Conservation (phyloP, 2,113 vertebrate species). For the Micronycteris hirsuta region DNA sequence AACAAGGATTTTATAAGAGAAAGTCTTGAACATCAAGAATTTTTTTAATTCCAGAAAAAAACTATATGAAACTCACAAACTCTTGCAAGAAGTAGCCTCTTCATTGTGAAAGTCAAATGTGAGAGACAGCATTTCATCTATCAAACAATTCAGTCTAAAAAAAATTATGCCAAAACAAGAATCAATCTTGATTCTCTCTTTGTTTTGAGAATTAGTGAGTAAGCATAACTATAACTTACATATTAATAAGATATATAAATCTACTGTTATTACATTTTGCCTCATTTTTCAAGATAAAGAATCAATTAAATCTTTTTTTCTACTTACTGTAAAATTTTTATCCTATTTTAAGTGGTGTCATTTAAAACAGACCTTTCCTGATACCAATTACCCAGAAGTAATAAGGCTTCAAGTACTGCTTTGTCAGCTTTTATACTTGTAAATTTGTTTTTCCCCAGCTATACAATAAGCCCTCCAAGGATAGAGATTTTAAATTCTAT, state of each 20-base stretch:
- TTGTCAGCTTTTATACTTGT: neutral
- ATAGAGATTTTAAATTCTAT: neutral
- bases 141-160: neutral
- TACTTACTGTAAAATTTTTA: neutral
- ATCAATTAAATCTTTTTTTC: neutral
- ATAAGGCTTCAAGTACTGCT: neutral
- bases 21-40: neutral
- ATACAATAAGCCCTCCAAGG: neutral
- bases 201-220: neutral
- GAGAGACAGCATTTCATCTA: neutral
- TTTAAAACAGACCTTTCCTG: neutral
- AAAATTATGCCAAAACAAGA: neutral
- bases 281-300: slow-evolving; percentile 32
- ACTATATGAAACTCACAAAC: neutral
- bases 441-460: neutral
- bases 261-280: neutral
- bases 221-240: neutral
- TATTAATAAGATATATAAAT: slow-evolving; percentile 17
- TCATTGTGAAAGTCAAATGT: slow-evolving; percentile 3
- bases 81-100: slow-evolving; percentile 3
- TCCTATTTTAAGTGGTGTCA: neutral
- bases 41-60: neutral
- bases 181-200: neutral
- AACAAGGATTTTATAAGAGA: neutral
- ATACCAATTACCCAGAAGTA: slow-evolving; percentile 2